These are phyloP conservation scores for Gasterosteus nipponicus DNA, from an alignment of 2,113 vertebrate genomes.

Conservation along the genomic window DNA sequence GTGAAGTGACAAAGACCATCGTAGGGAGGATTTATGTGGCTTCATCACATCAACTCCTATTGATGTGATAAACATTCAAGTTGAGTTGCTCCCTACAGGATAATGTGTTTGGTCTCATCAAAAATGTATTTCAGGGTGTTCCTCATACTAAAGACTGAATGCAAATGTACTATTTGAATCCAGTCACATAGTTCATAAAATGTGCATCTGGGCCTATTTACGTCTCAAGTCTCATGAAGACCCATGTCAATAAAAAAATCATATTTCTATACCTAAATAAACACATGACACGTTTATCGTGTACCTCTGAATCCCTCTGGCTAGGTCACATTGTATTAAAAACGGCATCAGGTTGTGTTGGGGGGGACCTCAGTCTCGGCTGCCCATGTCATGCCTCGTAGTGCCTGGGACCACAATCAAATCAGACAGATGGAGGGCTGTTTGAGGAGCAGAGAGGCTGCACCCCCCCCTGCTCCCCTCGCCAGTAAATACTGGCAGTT, in stretches of 20 bases:
- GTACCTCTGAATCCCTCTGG: slow-evolving; percentile 53
- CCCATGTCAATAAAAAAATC: background rate
- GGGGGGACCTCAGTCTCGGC: slow-evolving; percentile 33
- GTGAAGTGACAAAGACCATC: background rate
- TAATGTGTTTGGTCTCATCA: slow-evolving; percentile 18
- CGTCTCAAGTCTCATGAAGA: background rate
- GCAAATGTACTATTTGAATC: background rate
- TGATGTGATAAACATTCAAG: background rate
- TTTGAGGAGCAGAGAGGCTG: slow-evolving; percentile 68
- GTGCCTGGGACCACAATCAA: slow-evolving; percentile 76
- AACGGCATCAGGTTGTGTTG: slow-evolving; percentile 58
- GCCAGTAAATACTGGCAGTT: slow-evolving; percentile 82
- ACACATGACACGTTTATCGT: slow-evolving; percentile 23
- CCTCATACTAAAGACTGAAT: background rate
- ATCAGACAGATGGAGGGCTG: slow-evolving; percentile 82
- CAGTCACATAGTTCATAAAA: background rate
- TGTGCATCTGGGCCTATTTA: background rate
- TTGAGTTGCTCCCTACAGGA: slow-evolving; percentile 1
- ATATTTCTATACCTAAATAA: slow-evolving; percentile 31
- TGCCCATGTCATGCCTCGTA: slow-evolving; percentile 63
- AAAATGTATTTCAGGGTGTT: slow-evolving; percentile 7
- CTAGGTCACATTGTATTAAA: slow-evolving; percentile 68
- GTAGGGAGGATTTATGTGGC: background rate
- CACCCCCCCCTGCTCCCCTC: slow-evolving; percentile 15
- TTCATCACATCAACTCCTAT: background rate